These are phyloP conservation scores for Procambarus clarkii DNA, from an alignment of 1,140 invertebrate species.

Conservation along the genomic window DNA sequence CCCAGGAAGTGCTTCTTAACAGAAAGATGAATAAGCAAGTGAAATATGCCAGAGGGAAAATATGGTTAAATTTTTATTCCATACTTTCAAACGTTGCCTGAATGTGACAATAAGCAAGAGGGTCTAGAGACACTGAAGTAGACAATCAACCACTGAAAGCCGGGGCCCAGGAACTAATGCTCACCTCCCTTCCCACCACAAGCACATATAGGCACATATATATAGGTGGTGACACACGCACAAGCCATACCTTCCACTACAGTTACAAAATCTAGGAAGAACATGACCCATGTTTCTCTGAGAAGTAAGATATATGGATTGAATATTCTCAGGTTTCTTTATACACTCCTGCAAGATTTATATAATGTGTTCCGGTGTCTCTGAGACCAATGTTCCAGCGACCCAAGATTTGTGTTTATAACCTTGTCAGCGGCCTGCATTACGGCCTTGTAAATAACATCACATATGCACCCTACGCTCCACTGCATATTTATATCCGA, in stretches of 20 bases:
- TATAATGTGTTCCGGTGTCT: neutral
- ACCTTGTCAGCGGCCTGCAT: neutral
- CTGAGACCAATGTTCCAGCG: neutral
- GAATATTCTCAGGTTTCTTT: neutral
- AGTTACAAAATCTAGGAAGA: neutral
- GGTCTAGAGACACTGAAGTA: too few relatives aligned
- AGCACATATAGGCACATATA: too few relatives aligned
- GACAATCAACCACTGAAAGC: too few relatives aligned
- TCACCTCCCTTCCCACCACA: too few relatives aligned
- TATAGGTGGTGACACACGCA: neutral
- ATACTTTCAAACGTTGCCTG: too few relatives aligned
- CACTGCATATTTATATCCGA: neutral
- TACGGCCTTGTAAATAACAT: neutral
- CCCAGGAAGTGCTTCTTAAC: too few relatives aligned
- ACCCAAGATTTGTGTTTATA: neutral
- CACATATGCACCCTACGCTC: neutral
- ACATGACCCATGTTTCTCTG: neutral
- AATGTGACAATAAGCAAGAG: too few relatives aligned
- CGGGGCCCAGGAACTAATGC: too few relatives aligned
- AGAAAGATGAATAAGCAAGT: too few relatives aligned
- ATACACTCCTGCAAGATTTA: neutral
- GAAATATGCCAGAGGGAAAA: too few relatives aligned
- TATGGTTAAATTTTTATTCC: too few relatives aligned
- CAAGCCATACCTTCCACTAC: neutral
- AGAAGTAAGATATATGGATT: too few relatives aligned